A percentile compares a stretch with the other conserved stretches of the same genome.
phyloP scores from a whole-genome alignment of 2,888 invertebrate species.

The Syrista parreyssii region DNA sequence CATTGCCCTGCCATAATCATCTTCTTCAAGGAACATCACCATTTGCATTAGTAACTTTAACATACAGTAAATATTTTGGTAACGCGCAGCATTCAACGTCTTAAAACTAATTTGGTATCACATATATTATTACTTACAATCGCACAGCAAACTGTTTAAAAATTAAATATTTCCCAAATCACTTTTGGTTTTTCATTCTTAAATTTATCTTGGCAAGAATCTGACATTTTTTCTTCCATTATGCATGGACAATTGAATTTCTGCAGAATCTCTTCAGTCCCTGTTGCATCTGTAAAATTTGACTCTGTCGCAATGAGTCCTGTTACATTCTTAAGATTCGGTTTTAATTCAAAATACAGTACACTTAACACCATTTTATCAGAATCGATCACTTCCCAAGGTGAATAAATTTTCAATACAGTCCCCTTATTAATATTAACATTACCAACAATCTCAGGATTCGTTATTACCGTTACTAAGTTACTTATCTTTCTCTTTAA shows the following conservation, averaged over 20 bases:
- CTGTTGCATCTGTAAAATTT: neutral
- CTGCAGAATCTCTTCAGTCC: slow-evolving; percentile 19
- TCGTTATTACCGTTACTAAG: slow-evolving; percentile 38
- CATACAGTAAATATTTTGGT: neutral
- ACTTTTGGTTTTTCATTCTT: slow-evolving; percentile 41
- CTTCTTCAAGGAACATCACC: neutral
- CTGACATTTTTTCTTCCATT: slow-evolving; percentile 25
- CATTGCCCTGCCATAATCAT: neutral
- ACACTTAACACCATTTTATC: slow-evolving; percentile 35
- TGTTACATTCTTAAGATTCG: slow-evolving; percentile 6
- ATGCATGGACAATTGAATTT: slow-evolving; percentile 51
- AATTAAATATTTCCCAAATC: slow-evolving; percentile 41
- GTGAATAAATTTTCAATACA: slow-evolving; percentile 47
- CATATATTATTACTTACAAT: neutral
- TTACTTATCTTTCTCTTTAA: neutral
- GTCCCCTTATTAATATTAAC: slow-evolving; percentile 34
- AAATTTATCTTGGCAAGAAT: slow-evolving; percentile 39
- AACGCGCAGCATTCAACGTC: neutral
- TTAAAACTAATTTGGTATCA: neutral
- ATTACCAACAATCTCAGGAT: slow-evolving; percentile 46
- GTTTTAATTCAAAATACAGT: slow-evolving; percentile 39
- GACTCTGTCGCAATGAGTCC: neutral
- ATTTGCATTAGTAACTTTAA: neutral
- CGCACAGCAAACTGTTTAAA: neutral
- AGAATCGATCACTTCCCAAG: slow-evolving; percentile 49